Evolutionary conservation across 92 coral and sea anemone species (phyloP).

Genomic region (Nematostella vectensis): DNA sequence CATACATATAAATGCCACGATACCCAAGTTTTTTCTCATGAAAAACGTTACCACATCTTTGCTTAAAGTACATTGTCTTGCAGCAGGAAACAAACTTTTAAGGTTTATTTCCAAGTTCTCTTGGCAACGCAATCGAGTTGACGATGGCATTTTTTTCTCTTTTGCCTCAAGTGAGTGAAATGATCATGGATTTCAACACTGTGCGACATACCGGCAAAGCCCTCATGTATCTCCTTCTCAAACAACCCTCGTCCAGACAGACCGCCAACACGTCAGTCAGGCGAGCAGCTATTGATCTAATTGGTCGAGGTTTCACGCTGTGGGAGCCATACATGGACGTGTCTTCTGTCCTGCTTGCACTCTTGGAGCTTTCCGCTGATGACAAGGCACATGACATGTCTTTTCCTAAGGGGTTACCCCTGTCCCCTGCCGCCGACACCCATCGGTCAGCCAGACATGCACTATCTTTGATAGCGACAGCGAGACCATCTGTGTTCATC

Average conservation of each 20-base stretch:
- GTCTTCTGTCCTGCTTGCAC: constrained; percentile 89
- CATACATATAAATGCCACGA: too few species aligned
- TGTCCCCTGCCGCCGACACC: constrained; percentile 95
- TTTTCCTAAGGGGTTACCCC: constrained; percentile 87
- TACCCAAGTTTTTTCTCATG: too few species aligned
- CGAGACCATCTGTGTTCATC: constrained; percentile 86
- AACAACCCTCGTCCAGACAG: constrained; percentile 69
- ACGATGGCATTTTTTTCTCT: too few species aligned
- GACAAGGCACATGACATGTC: constrained; percentile 72
- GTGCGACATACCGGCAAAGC: constrained; percentile 96
- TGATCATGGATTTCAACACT: constrained; percentile 69
- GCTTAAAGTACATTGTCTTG: too few species aligned
- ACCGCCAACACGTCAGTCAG: constrained; percentile 91
- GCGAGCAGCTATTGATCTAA: constrained; percentile 94
- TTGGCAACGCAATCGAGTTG: too few species aligned
- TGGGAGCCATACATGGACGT: constrained; percentile 99
- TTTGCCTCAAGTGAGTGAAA: constrained; percentile 58
- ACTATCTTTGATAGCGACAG: constrained; percentile 89
- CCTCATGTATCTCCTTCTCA: constrained; percentile 85
- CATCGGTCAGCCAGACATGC: constrained; percentile 96
- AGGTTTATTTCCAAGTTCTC: too few species aligned
- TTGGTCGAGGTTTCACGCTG: constrained; percentile 95
- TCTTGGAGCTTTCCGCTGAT: constrained; percentile 90
- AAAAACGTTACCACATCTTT: too few species aligned
- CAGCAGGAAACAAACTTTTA: too few species aligned